Evolutionary conservation across 2,113 vertebrate genomes (phyloP).

Genomic region (Epinephelus lanceolatus): DNA sequence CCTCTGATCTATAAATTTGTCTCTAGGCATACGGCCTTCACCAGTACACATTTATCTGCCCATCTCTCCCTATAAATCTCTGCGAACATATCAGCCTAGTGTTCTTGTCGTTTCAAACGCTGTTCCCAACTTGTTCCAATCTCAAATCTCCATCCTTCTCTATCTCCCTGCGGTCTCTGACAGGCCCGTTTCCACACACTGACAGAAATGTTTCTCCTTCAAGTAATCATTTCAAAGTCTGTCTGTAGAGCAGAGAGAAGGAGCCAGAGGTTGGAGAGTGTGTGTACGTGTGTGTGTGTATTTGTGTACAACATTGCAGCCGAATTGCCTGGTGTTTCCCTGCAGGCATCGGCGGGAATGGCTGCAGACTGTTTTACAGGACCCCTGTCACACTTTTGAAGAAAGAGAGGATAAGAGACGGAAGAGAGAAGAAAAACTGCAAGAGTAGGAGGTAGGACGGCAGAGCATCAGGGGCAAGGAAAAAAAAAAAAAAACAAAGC

Average conservation of each 20-base stretch:
- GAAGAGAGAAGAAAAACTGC: constrained; percentile 20
- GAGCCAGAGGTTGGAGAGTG: constrained; percentile 14
- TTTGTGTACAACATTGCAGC: constrained; percentile 35
- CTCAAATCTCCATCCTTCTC: constrained; percentile 48
- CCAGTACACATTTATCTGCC: constrained; percentile 47
- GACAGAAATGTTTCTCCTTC: constrained; percentile 62
- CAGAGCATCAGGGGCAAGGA: background rate
- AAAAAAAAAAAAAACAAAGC: background rate
- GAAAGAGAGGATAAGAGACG: constrained; percentile 43
- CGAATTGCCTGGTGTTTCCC: constrained; percentile 52
- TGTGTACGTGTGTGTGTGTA: background rate
- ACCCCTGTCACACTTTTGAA: constrained; percentile 50
- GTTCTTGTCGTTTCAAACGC: constrained; percentile 57
- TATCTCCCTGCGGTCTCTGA: constrained; percentile 39
- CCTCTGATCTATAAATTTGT: constrained; percentile 46
- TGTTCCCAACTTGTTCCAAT: constrained; percentile 47
- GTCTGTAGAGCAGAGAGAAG: constrained; percentile 45
- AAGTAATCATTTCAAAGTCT: constrained; percentile 66
- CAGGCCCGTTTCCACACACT: constrained; percentile 50
- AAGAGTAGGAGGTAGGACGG: constrained; percentile 5
- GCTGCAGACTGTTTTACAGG: constrained; percentile 61
- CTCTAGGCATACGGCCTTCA: constrained; percentile 22
- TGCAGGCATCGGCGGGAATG: constrained; percentile 59
- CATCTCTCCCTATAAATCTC: constrained; percentile 65
- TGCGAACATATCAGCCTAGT: constrained; percentile 27